A percentile compares a stretch with the other conserved stretches of the same genome.
phyloP scores from a whole-genome alignment of 2,888 invertebrate genomes.

The Cynaeus angustus region DNA sequence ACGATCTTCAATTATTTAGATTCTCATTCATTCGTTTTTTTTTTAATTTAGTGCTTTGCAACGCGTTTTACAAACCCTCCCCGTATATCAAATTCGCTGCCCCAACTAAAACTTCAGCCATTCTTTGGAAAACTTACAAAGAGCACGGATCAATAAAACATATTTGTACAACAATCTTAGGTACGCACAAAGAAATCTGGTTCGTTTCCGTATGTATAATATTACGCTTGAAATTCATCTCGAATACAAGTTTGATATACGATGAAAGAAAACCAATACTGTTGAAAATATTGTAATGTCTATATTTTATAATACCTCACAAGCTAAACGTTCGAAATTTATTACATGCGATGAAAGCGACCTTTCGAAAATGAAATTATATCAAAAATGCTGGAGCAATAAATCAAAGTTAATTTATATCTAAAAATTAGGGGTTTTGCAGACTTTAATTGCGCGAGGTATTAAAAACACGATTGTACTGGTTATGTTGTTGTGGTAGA shows the following conservation, averaged over 20 bases:
- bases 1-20: no score
- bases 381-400: neutral
- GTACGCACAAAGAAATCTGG: constrained; percentile 3
- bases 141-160: neutral
- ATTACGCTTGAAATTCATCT: constrained; percentile 6
- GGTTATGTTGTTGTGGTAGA: no score
- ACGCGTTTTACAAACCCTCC: no score
- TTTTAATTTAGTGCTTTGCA: no score
- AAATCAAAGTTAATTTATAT: no score
- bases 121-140: neutral
- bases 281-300: constrained; percentile 15
- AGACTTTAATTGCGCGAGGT: no score
- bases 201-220: constrained; percentile 1
- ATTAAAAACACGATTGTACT: no score
- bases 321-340: constrained; percentile 10
- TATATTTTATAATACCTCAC: constrained; percentile 12
- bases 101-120: neutral
- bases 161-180: neutral
- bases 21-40: no score
- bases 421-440: no score
- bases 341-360: constrained; percentile 2
- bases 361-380: constrained; percentile 11
- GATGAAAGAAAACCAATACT: constrained; percentile 12
- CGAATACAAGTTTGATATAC: constrained; percentile 4
- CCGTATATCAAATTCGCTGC: no score